Evolutionary conservation across 2,888 invertebrate species (phyloP), one percentile per base, ranked within the genome.

Genomic region (Periphyllus acericola): DNA sequence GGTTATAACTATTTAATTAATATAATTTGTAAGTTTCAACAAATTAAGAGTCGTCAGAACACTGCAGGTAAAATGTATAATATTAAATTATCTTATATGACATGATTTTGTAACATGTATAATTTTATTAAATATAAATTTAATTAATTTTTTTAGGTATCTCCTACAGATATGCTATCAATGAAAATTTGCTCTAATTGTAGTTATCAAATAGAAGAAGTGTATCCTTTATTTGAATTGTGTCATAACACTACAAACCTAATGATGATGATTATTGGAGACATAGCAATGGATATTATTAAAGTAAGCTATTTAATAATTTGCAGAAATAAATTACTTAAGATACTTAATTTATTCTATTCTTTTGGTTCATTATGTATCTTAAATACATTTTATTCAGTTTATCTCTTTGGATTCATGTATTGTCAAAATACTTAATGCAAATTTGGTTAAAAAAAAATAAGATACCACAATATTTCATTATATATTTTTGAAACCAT

Each of bases 131-230:
- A 21, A 6, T 55, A 60, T 60, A 25, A 60, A 21, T 60, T 60
- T 6, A 60, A 19, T 32, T 32, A 1, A 1, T 29, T 68, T 71
- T 1, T 32, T 46, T 60, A 87, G 87, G 87, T 87, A 9, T 81
- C 60, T 34, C 87, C 81, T 81, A 46, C 40, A 46, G 87, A 87
- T 74, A 60, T 66, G 19, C 46, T 87, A 40, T 87, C 87, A 60
- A 66, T 81, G 66, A 87, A 87, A 81, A 87, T 87, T 81, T 87
- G 87, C 46, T n/a, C 46, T 46, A 81, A 32, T 34, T 87, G 87
- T 81, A n/a, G 29, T 34, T 34, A 40, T 81, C 74, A 81, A 81
- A 34, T 87, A 75, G 81, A 87, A 87, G 66, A 87, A 81, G 87
- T 87, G 2, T 81, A 87, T 17, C 81, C 87, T 17, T 25, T 87